phyloP scores from a whole-genome alignment of 2,113 vertebrate species.

The Morphnarchus princeps region DNA sequence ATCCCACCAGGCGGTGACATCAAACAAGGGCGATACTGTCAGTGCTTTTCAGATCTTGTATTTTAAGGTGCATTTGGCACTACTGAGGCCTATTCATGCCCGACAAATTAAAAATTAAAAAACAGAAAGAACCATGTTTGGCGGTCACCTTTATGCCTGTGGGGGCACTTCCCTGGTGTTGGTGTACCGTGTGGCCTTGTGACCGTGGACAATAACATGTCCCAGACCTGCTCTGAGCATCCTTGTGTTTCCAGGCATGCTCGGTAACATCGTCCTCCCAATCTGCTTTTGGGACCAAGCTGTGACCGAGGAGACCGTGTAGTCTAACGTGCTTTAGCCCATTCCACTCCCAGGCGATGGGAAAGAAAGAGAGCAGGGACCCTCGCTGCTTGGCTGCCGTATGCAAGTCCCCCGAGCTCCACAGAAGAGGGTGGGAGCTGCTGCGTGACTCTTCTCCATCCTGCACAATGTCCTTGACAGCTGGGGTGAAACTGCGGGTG shows the following conservation, averaged over 20 bases:
- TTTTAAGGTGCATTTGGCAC: not conserved
- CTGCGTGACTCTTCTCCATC: not conserved
- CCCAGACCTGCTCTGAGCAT: not conserved
- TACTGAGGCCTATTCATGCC: fast-evolving
- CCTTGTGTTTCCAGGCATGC: not conserved
- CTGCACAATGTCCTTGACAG: not conserved
- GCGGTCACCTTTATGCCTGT: not conserved
- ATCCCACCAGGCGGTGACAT: not conserved
- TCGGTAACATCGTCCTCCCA: not conserved
- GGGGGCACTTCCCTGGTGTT: not conserved
- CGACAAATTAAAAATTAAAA: not conserved
- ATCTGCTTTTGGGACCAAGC: not conserved
- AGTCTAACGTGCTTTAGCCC: not conserved
- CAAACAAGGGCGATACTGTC: not conserved
- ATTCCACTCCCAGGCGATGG: not conserved
- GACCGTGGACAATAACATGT: not conserved
- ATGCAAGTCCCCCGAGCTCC: not conserved
- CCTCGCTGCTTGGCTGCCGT: not conserved
- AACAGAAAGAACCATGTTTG: not conserved
- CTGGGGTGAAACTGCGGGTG: not conserved
- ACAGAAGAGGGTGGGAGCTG: not conserved
- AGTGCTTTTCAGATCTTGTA: not conserved
- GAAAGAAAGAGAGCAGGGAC: not conserved
- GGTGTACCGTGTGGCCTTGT: not conserved
- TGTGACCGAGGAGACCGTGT: not conserved